Evolutionary conservation across 2,113 vertebrate species (phyloP).

Genomic region (Hippocampus barbouri): DNA sequence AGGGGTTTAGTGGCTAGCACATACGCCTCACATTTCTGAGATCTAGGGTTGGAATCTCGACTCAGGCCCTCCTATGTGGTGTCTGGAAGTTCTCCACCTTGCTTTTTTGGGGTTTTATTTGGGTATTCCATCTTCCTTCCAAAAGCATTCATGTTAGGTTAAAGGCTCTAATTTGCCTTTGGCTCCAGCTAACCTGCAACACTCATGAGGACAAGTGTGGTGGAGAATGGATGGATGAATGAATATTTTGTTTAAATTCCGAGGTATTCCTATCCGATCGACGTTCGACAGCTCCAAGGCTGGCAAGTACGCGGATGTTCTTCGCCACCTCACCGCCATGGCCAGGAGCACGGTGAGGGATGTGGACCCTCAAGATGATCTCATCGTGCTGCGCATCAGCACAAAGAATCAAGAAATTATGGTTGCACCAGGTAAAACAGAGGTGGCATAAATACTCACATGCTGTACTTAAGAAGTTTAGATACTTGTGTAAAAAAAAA

Average conservation of each 20-base stretch:
- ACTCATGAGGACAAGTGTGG: neutral
- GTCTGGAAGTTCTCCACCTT: neutral
- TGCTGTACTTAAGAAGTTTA: neutral
- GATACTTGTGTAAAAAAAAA: neutral
- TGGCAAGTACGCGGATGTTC: conserved; percentile 74
- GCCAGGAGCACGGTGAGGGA: conserved; percentile 78
- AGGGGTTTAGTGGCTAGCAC: neutral
- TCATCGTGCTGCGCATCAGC: conserved; percentile 79
- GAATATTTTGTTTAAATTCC: neutral
- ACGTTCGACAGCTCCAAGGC: conserved; percentile 79
- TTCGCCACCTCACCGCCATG: conserved; percentile 74
- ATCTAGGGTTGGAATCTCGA: neutral
- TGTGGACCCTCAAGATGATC: conserved; percentile 83
- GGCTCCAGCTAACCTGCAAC: too few relatives aligned
- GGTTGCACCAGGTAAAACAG: conserved; percentile 6
- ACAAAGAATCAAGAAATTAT: conserved; percentile 78
- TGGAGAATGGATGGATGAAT: neutral
- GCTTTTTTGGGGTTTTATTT: neutral
- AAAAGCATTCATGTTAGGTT: neutral
- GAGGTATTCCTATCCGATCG: conserved; percentile 80
- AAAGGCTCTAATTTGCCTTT: neutral
- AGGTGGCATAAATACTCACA: neutral
- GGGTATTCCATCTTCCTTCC: neutral
- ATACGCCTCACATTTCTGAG: neutral
- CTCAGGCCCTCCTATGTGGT: neutral